Percentiles rank a stretch among this genome's conserved stretches.
phyloP scores from a whole-genome alignment of 2,888 invertebrate species.

The Alcis repandata region DNA sequence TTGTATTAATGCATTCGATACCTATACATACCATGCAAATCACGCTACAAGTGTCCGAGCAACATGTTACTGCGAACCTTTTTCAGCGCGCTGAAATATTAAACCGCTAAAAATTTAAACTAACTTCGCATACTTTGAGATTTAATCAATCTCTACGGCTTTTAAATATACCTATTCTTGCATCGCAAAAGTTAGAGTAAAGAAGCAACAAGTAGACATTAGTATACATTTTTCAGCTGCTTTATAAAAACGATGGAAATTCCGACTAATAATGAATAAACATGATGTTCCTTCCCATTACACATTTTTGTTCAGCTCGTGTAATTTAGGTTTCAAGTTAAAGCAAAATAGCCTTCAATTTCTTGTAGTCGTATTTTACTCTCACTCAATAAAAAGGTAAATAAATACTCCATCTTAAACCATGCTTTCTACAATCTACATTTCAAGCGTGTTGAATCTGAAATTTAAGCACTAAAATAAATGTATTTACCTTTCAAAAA shows the following conservation, averaged over 20 bases:
- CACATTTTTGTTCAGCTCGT: background rate
- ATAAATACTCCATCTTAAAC: background rate
- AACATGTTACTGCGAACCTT: too few relatives aligned
- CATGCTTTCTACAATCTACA: background rate
- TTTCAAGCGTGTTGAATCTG: conserved; percentile 17
- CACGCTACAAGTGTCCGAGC: too few relatives aligned
- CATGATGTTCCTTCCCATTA: background rate
- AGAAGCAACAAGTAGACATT: background rate
- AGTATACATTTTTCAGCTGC: background rate
- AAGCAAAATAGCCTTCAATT: background rate
- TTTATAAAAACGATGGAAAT: background rate
- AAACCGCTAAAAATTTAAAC: too few relatives aligned
- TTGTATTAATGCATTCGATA: too few relatives aligned
- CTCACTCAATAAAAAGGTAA: background rate
- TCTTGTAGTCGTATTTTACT: background rate
- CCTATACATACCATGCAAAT: too few relatives aligned
- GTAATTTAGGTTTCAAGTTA: background rate
- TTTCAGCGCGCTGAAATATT: too few relatives aligned
- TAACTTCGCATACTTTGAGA: too few relatives aligned
- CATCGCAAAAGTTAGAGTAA: too few relatives aligned
- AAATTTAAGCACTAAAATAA: conserved; percentile 22
- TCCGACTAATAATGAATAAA: background rate
- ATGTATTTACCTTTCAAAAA: conserved; percentile 34
- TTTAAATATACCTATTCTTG: too few relatives aligned
- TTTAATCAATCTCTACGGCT: too few relatives aligned